Conservation (phyloP, 2,797 vertebrate species). For the Gymnocypris eckloni region DNA sequence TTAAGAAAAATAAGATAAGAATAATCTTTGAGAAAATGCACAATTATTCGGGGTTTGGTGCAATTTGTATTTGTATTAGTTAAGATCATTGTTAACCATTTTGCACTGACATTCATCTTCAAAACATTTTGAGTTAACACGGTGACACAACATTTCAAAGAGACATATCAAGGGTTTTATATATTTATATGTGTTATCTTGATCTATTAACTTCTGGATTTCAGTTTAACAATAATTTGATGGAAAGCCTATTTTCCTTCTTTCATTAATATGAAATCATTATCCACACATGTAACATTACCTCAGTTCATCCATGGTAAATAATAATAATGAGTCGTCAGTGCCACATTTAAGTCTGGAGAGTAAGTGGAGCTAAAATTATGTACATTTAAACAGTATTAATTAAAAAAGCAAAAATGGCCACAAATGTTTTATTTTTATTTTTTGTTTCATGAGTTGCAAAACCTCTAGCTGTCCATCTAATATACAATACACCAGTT, state of each 20-base stretch:
- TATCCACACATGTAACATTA: constrained; percentile 1
- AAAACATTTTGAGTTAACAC: neutral
- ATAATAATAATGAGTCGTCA: neutral
- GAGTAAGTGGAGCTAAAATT: neutral
- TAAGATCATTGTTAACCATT: neutral
- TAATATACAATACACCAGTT: constrained; percentile 39
- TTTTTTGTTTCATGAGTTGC: constrained; percentile 26
- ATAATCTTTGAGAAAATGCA: too few relatives aligned
- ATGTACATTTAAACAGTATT: neutral
- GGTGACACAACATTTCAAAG: neutral
- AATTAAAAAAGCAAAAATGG: neutral
- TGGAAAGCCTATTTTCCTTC: neutral
- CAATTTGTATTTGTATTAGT: neutral
- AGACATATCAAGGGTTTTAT: neutral
- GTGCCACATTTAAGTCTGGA: too few relatives aligned
- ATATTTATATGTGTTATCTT: neutral
- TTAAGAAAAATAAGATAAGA: too few relatives aligned
- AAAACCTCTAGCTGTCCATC: constrained; percentile 35
- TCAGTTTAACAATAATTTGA: neutral
- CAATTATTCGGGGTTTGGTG: too few relatives aligned
- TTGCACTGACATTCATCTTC: neutral
- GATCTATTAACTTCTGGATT: neutral
- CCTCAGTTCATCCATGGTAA: neutral
- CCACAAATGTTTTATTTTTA: constrained; percentile 37
- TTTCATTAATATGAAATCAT: neutral